phyloP scores from a whole-genome alignment of 1,140 invertebrate species.

The Cepaea nemoralis region DNA sequence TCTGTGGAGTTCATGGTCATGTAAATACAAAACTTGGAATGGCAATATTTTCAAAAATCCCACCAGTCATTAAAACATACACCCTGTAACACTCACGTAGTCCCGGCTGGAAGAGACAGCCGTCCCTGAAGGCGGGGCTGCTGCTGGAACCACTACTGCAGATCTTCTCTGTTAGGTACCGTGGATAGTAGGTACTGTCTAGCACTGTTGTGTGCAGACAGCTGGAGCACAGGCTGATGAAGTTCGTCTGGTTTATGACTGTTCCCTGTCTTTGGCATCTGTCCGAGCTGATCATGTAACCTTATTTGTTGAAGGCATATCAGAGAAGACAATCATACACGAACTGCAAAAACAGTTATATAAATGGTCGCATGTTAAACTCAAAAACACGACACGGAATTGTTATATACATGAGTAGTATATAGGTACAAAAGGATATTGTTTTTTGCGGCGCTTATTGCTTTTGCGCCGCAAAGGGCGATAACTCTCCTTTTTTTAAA shows the following conservation, averaged over 20 bases:
- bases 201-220: conserved; percentile 28
- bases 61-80: neutral
- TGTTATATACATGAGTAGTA: too few relatives aligned
- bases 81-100: neutral
- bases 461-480: too few relatives aligned
- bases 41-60: too few relatives aligned
- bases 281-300: neutral
- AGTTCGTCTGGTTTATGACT: conserved; percentile 11
- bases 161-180: conserved; percentile 30
- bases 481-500: too few relatives aligned
- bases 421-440: too few relatives aligned
- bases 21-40: too few relatives aligned
- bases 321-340: too few relatives aligned
- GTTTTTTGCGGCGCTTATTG: too few relatives aligned
- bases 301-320: neutral
- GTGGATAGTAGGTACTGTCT: conserved; percentile 23
- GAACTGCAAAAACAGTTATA: too few relatives aligned
- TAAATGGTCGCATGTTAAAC: too few relatives aligned
- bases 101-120: conserved; percentile 6
- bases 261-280: conserved; percentile 21
- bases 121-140: conserved; percentile 7
- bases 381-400: too few relatives aligned
- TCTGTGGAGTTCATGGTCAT: too few relatives aligned
- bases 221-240: conserved; percentile 17
- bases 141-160: conserved; percentile 4